Evolutionary conservation across 2,888 invertebrate genomes (phyloP).

Genomic region (Autographa pulchrina): DNA sequence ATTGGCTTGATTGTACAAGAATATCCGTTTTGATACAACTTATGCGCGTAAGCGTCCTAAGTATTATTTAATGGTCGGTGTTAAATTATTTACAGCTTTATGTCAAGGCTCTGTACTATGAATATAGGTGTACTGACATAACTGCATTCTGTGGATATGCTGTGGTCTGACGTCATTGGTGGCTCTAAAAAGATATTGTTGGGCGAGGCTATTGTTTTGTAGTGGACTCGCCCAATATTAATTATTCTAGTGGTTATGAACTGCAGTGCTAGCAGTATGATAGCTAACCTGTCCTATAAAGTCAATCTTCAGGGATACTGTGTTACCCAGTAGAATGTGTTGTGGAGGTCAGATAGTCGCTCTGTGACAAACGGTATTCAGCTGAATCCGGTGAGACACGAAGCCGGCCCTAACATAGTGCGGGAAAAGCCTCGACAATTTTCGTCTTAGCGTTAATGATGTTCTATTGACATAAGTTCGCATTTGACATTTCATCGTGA

Average conservation of each 20-base stretch:
- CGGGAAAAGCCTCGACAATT: neutral
- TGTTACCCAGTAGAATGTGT: too few species aligned
- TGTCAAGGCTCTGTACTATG: slow-evolving; percentile 37
- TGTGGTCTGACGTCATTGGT: neutral
- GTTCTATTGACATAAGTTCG: neutral
- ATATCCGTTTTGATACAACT: slow-evolving; percentile 20
- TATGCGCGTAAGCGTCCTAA: slow-evolving; percentile 24
- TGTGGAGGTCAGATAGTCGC: too few species aligned
- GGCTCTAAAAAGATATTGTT: neutral
- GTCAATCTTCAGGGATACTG: too few species aligned
- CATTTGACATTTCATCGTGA: neutral
- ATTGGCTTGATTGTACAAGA: neutral
- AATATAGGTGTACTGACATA: neutral
- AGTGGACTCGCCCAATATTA: too few species aligned
- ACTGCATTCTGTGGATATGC: neutral
- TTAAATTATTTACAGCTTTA: slow-evolving; percentile 30
- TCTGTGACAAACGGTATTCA: too few species aligned
- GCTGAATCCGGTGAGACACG: too few species aligned
- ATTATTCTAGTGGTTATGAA: neutral
- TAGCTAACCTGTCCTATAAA: too few species aligned
- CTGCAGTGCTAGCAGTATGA: neutral
- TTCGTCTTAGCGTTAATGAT: slow-evolving; percentile 9
- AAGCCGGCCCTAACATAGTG: neutral
- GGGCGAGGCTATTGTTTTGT: neutral
- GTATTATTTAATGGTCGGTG: slow-evolving; percentile 42